Evolutionary conservation across 1,140 invertebrate genomes (phyloP), one percentile per base, ranked within the genome.

Genomic region (Bombus consobrinus): DNA sequence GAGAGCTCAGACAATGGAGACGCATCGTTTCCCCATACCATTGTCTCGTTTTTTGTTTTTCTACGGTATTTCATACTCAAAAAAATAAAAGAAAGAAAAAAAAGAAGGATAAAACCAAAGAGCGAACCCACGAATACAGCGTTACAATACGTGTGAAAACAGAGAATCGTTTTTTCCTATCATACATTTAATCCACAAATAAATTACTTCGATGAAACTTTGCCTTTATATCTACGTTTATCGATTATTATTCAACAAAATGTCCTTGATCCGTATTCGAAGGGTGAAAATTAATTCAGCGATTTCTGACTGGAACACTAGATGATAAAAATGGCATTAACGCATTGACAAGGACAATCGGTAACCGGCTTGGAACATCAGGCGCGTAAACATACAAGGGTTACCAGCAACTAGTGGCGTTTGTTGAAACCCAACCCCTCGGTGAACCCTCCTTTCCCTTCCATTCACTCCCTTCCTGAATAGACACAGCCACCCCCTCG

Each of bases 331-430:
- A 39, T 74, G 12, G 13, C 12, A 47, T 47, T 32, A 13, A 34
- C 8, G 25, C 8, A 34, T 66, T 28, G 32, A 34, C 25, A 43
- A 57, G 53, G 18, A 47, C 9, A 62, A 85, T 80, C 57, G 76
- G 66, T 41, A 47, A 71, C 66, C 66, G 53, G 59, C 39, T 34
- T 77, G 28, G 62, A 71, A 74, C 78, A 64, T 85, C 69, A 39
- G 28, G 59, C 87, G 85, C 82, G 89, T 82, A 91, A 85, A 85
- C 82, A 83, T 73, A 68, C 83, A 80, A 88, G 80, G 85, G 84
- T 90, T 90, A 86, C 75, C 88, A 93, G 91, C 92, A 93, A 93
- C 92, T 93, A 93, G 92, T 93, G 92, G 92, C 81, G 85, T 86
- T 89, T 75, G 89, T 90, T 83, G 80, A 86, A 85, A 75, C 81